Percentiles rank a stretch among this genome's conserved stretches.
Evolutionary conservation across 2,888 invertebrate species (phyloP).

Genomic region (Drosophila subsilvestris): DNA sequence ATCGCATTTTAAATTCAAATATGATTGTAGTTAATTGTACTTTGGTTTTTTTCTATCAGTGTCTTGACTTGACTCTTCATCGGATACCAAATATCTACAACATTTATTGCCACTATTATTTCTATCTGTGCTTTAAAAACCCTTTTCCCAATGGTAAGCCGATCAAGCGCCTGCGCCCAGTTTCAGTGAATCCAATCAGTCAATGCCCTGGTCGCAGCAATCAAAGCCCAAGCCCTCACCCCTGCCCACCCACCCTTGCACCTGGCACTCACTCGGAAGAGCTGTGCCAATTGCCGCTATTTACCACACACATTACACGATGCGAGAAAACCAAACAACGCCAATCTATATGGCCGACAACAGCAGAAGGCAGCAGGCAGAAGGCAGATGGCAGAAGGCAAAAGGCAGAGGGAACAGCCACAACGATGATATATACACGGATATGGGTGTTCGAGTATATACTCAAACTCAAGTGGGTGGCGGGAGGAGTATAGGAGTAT

Average conservation of each 20-base stretch:
- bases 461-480: too few species aligned
- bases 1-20: too few species aligned
- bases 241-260: neutral
- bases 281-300: conserved; percentile 56
- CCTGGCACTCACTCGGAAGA: conserved; percentile 23
- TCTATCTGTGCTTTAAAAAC: too few species aligned
- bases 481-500: too few species aligned
- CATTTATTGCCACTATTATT: too few species aligned
- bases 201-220: conserved; percentile 39
- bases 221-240: neutral
- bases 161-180: neutral
- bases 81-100: too few species aligned
- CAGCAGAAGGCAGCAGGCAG: neutral
- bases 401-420: conserved; percentile 13
- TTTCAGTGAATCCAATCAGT: conserved; percentile 47
- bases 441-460: conserved; percentile 28
- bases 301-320: conserved; percentile 71
- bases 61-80: too few species aligned
- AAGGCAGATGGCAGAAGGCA: neutral
- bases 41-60: too few species aligned
- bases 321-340: conserved; percentile 63
- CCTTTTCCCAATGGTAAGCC: neutral
- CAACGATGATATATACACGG: conserved; percentile 44
- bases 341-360: conserved; percentile 54
- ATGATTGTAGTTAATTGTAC: too few species aligned